Evolutionary conservation across 2,888 invertebrate species (phyloP), one percentile per base, ranked within the genome.

Genomic region (Frankliniella intonsa): DNA sequence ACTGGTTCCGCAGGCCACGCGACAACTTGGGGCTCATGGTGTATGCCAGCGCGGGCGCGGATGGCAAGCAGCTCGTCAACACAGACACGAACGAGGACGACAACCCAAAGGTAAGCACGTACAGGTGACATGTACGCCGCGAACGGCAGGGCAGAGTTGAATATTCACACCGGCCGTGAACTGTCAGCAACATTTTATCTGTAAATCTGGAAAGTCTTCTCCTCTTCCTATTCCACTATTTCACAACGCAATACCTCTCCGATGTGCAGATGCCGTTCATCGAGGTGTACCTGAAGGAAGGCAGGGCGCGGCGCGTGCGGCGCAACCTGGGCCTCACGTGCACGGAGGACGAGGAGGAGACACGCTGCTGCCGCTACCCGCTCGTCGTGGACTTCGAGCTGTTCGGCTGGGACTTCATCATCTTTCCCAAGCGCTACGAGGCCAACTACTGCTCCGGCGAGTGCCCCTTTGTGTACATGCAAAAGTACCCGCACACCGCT

Each of bases 381-480:
- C 90, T 98, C 80, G 93, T 93, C 19, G 96, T 99, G 22, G 96
- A 98, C 90, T 99, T 99, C 88, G 95, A 95, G 85, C 93, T 94
- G 86, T 97, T 98, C 87, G 97, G 97, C 50, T 98, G 98, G 97
- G 96, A 98, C 87, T 99, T 97, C 94, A 95, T 99, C 86, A 96
- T 99, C 83, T 97, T 97, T 0, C 99, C 99, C 0, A 96, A 96
- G 86, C 91, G 93, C 85, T 99, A 98, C 90, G 95, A 96, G 86
- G 98, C 98, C 11, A 96, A 97, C 89, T 97, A 97, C 89, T 99
- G 99, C 89, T 93, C 95, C 82, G 86, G 99, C 11, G 96, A 97
- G 86, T 99, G 99, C 88, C 94, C 95, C 0, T 94, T 93, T 88
- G 93, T 95, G 81, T 96, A 96, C 87, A 89, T 96, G 83, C 96